Base-by-base conservation (phyloP, 2,797 vertebrate species). In the Tiaroga cobitis region DNA sequence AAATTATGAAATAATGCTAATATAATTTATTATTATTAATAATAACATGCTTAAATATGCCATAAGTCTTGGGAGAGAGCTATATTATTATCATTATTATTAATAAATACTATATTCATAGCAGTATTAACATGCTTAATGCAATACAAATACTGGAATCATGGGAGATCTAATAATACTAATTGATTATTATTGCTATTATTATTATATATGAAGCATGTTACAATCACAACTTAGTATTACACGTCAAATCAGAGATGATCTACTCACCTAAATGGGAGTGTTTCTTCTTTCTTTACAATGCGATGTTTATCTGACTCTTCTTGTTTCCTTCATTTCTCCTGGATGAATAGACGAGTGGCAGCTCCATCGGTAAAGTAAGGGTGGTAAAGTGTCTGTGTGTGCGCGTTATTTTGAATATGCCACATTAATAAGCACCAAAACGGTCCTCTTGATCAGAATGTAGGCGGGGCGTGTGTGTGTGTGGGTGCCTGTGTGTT, bases 381-480 rank as follows among this genome's bases (percentile, higher is more conserved):
- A 86, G 43, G 70, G 78, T 67, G 46, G 19, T 37, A 80, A 65
- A 67, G 54, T 87, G 56, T 68, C 49, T 61, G 9, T 83, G 79
- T 80, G 81, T 76, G 69, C 74, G 74, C 76, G 85, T 74, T 82
- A 41, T 85, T 87, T 79, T 86, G 70, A 82, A 85, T 89, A 89
- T 89, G 92, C 90, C 89, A 93, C 91, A 93, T 89, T 90, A 91
- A 91, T 88, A 88, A 87, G 77, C 89, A 85, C 81, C 81, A 89
- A 89, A 88, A 81, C 84, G 63, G 69, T 70, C 82, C 90, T 89
- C 87, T 89, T 89, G 63, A 80, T 83, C 82, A 82, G 54, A 80
- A 81, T 76, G 85, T 85, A 81, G 85, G 87, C 70, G 81, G 87
- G 70, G 82, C 76, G 7, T 74, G 70, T 41, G 70, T 46, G 69